Conservation (phyloP, 2,888 invertebrate genomes). For the Drosophila mercatorum region DNA sequence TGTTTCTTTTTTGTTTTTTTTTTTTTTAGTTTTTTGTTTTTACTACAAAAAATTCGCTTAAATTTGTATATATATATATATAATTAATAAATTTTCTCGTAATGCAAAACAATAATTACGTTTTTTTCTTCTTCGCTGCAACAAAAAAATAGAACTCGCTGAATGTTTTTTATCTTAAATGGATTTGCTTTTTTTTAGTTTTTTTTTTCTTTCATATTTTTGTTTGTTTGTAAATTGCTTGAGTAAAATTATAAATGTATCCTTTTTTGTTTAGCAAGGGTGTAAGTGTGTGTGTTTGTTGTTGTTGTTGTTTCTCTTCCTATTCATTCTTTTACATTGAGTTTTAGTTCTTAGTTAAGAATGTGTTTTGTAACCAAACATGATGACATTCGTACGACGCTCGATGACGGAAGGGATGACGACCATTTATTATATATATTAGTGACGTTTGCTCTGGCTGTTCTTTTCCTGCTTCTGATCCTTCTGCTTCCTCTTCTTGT, state of each 20-base stretch:
- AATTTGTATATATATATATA: conserved; percentile 65
- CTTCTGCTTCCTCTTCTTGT: conserved; percentile 13
- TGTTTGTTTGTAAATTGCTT: conserved; percentile 46
- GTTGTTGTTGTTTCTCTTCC: neutral
- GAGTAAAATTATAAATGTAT: conserved; percentile 55
- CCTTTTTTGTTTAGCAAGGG: conserved; percentile 26
- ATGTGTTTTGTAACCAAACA: conserved; percentile 57
- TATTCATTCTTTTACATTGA: conserved; percentile 22
- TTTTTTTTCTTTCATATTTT: conserved; percentile 36
- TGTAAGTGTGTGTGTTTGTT: conserved; percentile 17
- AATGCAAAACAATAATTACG: conserved; percentile 74
- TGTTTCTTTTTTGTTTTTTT: conserved; percentile 45
- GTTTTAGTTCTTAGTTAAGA: conserved; percentile 61
- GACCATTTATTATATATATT: conserved; percentile 55
- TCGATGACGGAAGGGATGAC: conserved; percentile 75
- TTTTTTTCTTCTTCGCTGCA: conserved; percentile 26
- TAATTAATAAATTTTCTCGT: conserved; percentile 71
- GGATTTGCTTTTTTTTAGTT: conserved; percentile 49
- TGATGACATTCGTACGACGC: conserved; percentile 69
- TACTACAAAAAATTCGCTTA: conserved; percentile 59
- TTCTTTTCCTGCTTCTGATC: conserved; percentile 18
- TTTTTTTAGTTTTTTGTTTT: conserved; percentile 47
- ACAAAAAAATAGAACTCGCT: conserved; percentile 31
- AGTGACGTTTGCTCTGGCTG: conserved; percentile 61
- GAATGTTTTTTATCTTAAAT: conserved; percentile 28